Evolutionary conservation across 2,113 vertebrate species (phyloP), one percentile per base, ranked within the genome.

Genomic region (Echinops telfairi): DNA sequence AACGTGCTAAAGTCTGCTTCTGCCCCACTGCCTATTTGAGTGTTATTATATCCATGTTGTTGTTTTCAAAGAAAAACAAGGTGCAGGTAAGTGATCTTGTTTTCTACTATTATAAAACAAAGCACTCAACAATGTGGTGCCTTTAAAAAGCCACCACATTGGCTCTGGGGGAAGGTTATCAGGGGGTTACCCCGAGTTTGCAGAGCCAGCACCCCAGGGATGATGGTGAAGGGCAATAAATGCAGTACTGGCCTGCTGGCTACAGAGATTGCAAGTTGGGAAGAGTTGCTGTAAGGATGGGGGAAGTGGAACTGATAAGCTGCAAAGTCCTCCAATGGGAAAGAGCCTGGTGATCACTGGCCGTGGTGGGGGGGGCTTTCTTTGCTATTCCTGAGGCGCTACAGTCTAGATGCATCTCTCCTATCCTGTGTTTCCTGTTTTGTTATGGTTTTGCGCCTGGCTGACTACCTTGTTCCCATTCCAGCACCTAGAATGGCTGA

Each of bases 241-340:
- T 25, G 23, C 68, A 70, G 68, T n/a, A 33, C n/a, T n/a, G 19
- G 33, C n/a, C n/a, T 36, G 6, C 70, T 36, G 70, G 31, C 31
- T 33, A 3, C n/a, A 33, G n/a, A 71, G 31, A 36, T n/a, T 70
- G 31, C 29, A 8, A 8, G 98, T 96, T 98, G 99, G 96, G 99
- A 99, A 95, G 99, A 99, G 97, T 99, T 99, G 88, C 97, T 99
- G 96, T 99, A 99, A 97, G 99, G 98, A 95, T 99, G 99, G 99
- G 99, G 57, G 99, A 99, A 96, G 99, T 99, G 96, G 99, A 99
- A 97, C 97, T 99, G 95, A 97, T 98, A 20, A 98, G 98, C 0
- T 99, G 99, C 93, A 99, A 98, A 53, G 97, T 99, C 64, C 97
- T 99, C 82, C 98, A 99, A n/a, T 99, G 99, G 99, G 99, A 99